A percentile compares a stretch with the other conserved stretches of the same genome.
Conservation (phyloP, 2,888 invertebrate genomes). For the Nomada fabriciana region DNA sequence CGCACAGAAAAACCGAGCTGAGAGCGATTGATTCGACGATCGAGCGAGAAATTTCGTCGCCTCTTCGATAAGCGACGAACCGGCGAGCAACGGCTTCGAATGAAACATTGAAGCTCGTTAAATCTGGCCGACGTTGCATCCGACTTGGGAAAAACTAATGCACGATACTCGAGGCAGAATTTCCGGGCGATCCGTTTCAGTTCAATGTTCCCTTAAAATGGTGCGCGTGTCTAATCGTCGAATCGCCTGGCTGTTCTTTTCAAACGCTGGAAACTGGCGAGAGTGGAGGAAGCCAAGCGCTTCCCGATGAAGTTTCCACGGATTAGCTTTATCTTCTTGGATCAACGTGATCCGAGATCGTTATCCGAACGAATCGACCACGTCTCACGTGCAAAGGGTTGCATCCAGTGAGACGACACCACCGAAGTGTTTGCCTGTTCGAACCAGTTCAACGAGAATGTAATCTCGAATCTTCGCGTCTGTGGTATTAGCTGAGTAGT, state of each 20-base stretch:
- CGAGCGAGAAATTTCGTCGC: constrained; percentile 6
- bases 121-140: constrained; percentile 10
- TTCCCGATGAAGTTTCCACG: constrained; percentile 37
- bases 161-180: constrained; percentile 43
- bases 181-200: constrained; percentile 8
- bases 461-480: neutral
- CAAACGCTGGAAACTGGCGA: constrained; percentile 8
- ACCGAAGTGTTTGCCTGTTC: constrained; percentile 23
- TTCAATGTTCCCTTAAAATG: constrained; percentile 18
- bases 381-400: constrained; percentile 12
- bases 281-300: constrained; percentile 22
- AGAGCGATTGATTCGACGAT: neutral
- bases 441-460: constrained; percentile 24
- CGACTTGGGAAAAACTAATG: constrained; percentile 47
- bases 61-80: constrained; percentile 17
- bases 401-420: constrained; percentile 18
- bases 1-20: constrained; percentile 21
- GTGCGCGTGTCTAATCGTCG: constrained; percentile 38
- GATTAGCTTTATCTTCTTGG: constrained; percentile 58
- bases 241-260: constrained; percentile 16
- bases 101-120: constrained; percentile 26
- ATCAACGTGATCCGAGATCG: constrained; percentile 55
- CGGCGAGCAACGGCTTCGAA: neutral
- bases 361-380: constrained; percentile 51
- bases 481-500: neutral